phyloP scores from a whole-genome alignment of 2,113 vertebrate species.

The Phoenicopterus ruber region DNA sequence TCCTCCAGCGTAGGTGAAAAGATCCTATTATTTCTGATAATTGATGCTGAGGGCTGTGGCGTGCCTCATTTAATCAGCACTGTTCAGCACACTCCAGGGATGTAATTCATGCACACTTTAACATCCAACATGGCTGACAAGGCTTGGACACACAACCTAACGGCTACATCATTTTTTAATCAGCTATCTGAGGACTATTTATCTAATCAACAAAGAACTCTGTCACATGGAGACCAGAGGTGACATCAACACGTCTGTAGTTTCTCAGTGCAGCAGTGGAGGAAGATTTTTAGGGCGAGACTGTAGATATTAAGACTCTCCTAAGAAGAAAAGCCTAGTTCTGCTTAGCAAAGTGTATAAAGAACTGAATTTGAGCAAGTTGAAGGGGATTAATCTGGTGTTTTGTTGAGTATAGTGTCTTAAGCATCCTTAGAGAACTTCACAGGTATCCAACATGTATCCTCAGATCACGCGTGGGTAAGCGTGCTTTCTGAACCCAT shows the following conservation, averaged over 20 bases:
- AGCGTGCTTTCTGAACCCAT: neutral
- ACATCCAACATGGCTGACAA: constrained; percentile 35
- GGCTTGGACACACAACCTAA: neutral
- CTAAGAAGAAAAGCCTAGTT: neutral
- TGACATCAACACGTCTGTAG: neutral
- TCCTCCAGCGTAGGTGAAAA: constrained; percentile 21
- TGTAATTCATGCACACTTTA: constrained; percentile 9
- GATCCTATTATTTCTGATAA: constrained; percentile 59
- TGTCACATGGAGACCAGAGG: neutral
- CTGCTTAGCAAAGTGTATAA: neutral
- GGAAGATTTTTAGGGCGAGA: neutral
- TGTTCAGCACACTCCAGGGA: constrained; percentile 16
- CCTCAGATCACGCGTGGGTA: neutral
- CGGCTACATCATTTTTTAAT: constrained; percentile 29
- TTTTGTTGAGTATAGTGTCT: neutral
- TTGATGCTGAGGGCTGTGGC: constrained; percentile 62
- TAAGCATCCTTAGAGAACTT: neutral
- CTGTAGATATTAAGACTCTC: neutral
- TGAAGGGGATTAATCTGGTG: neutral
- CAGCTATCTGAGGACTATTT: constrained; percentile 44
- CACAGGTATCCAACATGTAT: neutral
- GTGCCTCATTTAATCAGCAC: constrained; percentile 52
- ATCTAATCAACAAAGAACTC: constrained; percentile 49
- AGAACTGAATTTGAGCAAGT: neutral
- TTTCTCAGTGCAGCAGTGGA: neutral